phyloP scores from a whole-genome alignment of 2,113 vertebrate species.

The Spheniscus mendiculus region DNA sequence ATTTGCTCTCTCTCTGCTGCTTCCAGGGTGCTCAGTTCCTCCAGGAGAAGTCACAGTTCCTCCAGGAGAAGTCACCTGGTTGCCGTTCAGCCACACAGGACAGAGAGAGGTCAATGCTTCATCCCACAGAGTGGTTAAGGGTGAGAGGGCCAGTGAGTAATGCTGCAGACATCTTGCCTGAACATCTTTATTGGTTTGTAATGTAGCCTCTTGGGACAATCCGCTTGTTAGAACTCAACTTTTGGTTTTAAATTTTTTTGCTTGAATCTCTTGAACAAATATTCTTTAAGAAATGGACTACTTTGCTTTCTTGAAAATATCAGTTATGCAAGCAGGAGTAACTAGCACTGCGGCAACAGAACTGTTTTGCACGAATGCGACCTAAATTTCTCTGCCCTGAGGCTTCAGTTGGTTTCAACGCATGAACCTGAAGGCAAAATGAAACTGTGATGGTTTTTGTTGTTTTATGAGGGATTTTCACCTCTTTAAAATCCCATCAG shows the following conservation, averaged over 20 bases:
- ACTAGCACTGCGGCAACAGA: background rate
- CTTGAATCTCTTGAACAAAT: background rate
- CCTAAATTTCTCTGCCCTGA: conserved; percentile 47
- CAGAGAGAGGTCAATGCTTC: background rate
- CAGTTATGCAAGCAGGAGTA: background rate
- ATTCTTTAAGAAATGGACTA: background rate
- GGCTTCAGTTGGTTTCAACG: background rate
- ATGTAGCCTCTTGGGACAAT: background rate
- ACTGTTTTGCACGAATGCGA: conserved; percentile 28
- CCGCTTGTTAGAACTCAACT: background rate
- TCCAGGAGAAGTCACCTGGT: background rate
- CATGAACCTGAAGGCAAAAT: background rate
- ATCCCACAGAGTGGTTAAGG: background rate
- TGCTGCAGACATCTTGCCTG: background rate
- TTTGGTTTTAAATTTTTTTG: background rate
- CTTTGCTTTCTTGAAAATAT: conserved; percentile 28
- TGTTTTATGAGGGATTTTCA: background rate
- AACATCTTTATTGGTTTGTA: background rate
- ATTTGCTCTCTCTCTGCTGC: background rate
- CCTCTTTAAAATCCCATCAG: background rate
- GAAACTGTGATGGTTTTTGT: background rate
- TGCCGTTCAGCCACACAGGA: background rate
- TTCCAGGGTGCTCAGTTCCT: background rate
- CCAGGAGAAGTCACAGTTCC: background rate
- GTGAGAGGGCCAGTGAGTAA: background rate